These are phyloP conservation scores for Tauraco hartlaubi DNA, from an alignment of 2,797 vertebrate species.

Conservation along the genomic window DNA sequence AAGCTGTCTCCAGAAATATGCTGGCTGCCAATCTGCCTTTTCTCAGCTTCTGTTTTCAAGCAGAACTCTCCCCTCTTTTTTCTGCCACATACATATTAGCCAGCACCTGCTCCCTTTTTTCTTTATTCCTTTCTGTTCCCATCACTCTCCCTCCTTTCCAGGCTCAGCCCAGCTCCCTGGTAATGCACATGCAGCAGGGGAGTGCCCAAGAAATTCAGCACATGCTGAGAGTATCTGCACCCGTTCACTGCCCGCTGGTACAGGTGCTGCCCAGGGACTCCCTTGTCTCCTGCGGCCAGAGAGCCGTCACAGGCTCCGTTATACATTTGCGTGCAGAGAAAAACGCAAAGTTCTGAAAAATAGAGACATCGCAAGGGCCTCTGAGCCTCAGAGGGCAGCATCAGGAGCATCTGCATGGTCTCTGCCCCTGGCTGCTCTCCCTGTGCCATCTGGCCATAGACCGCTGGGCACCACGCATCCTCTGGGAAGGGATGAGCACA, in stretches of 20 bases:
- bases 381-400: background rate
- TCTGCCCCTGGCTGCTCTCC: background rate
- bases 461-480: rapidly evolving
- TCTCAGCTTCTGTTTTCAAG: slow-evolving; percentile 45
- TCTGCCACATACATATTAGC: background rate
- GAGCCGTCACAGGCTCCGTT: background rate
- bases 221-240: background rate
- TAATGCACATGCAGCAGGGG: background rate
- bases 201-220: background rate
- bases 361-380: background rate
- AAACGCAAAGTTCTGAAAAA: background rate
- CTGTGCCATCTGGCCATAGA: background rate
- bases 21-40: slow-evolving; percentile 61
- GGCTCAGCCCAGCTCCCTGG: background rate
- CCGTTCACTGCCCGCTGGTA: background rate
- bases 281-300: background rate
- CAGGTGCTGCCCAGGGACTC: rapidly evolving
- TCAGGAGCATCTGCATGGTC: background rate
- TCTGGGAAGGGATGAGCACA: background rate
- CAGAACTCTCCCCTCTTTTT: slow-evolving; percentile 38
- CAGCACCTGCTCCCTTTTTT: background rate
- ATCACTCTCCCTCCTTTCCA: background rate
- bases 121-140: background rate
- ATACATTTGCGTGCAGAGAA: background rate
- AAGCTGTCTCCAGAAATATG: slow-evolving; percentile 68